These are phyloP conservation scores for Trachemys scripta DNA, from an alignment of 2,113 vertebrate genomes.

Conservation along the genomic window DNA sequence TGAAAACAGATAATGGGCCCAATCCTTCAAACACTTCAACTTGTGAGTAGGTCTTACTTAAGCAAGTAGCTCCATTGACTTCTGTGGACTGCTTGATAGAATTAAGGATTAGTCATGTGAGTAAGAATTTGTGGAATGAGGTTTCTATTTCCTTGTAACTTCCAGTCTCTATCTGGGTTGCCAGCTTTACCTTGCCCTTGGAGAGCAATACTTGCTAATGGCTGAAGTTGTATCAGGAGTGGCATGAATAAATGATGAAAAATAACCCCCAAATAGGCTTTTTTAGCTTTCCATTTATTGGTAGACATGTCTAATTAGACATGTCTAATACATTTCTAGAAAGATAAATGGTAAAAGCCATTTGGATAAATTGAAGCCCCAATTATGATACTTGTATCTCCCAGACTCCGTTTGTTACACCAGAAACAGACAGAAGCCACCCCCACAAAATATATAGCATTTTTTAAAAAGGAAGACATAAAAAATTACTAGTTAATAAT, in stretches of 20 bases:
- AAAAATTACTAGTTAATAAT: not conserved
- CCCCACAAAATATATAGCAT: not conserved
- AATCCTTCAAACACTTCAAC: not conserved
- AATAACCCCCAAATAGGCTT: too few relatives aligned
- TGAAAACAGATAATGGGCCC: not conserved
- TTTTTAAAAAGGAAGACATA: not conserved
- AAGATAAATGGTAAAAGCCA: not conserved
- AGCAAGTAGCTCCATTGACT: not conserved
- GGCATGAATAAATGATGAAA: not conserved
- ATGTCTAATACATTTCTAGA: not conserved
- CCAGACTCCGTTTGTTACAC: not conserved
- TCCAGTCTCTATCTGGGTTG: not conserved
- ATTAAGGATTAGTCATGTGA: not conserved
- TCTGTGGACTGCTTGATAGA: not conserved
- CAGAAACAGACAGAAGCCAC: not conserved
- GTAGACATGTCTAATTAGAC: not conserved
- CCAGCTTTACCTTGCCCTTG: not conserved
- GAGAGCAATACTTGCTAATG: not conserved
- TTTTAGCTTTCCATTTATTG: not conserved
- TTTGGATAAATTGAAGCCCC: not conserved
- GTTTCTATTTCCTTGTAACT: not conserved
- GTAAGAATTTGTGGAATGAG: not conserved
- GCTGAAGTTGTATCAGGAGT: not conserved
- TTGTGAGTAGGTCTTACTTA: not conserved
- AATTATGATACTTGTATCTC: not conserved